Evolutionary conservation across 2,888 invertebrate species (phyloP).

Genomic region (Pseudolycoriella hygida): DNA sequence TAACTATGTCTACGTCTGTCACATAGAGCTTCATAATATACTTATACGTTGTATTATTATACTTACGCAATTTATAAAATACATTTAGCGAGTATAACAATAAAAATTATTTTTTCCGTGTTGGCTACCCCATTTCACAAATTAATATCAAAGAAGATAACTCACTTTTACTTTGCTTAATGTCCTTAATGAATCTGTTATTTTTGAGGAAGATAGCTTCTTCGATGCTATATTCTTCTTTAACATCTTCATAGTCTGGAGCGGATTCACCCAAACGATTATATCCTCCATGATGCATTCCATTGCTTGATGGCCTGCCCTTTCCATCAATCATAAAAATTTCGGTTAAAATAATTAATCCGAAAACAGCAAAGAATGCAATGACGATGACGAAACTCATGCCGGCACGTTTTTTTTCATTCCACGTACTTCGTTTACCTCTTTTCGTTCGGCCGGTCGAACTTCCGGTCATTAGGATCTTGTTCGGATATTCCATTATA

Average conservation of each 20-base stretch:
- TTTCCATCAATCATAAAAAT: slow-evolving; percentile 41
- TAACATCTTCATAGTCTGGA: slow-evolving; percentile 54
- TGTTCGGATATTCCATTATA: no score
- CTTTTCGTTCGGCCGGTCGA: slow-evolving; percentile 16
- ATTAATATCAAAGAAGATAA: no score
- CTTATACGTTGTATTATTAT: no score
- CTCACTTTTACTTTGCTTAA: slow-evolving; percentile 3
- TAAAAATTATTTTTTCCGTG: no score
- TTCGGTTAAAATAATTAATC: slow-evolving; percentile 73
- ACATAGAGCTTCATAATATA: no score
- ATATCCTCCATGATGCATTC: slow-evolving; percentile 35
- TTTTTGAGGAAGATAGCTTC: slow-evolving; percentile 5
- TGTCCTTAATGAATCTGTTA: slow-evolving; percentile 1
- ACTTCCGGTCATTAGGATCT: background rate
- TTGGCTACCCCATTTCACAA: no score
- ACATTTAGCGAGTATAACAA: no score
- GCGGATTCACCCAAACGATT: slow-evolving; percentile 32
- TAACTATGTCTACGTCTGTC: no score
- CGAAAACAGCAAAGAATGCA: slow-evolving; percentile 79
- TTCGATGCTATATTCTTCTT: slow-evolving; percentile 21
- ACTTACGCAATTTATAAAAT: no score
- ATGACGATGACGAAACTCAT: slow-evolving; percentile 82
- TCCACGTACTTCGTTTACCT: slow-evolving; percentile 25
- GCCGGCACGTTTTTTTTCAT: slow-evolving; percentile 55
- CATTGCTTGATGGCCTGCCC: slow-evolving; percentile 25